phyloP scores from a whole-genome alignment of 2,888 invertebrate species.

The Apantesis nais region DNA sequence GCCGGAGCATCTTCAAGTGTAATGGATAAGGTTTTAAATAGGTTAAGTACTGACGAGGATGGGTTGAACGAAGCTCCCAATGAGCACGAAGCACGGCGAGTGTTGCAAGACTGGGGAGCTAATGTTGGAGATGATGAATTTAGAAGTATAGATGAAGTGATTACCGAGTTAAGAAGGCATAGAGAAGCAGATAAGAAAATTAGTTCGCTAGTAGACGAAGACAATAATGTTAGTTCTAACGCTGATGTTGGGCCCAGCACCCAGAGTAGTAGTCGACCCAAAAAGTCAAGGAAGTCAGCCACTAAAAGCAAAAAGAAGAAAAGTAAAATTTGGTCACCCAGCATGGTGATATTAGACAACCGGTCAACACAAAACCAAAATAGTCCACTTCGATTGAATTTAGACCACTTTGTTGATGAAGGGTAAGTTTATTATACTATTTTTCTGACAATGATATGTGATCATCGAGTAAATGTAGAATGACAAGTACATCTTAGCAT shows the following conservation, averaged over 20 bases:
- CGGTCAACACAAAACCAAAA: slow-evolving; percentile 63
- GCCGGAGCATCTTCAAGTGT: slow-evolving; percentile 67
- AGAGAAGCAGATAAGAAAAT: slow-evolving; percentile 63
- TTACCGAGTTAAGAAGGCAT: slow-evolving; percentile 68
- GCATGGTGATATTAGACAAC: slow-evolving; percentile 75
- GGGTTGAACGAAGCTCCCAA: slow-evolving; percentile 55
- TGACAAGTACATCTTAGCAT: too few relatives aligned
- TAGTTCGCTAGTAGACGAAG: slow-evolving; percentile 55
- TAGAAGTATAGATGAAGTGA: slow-evolving; percentile 70
- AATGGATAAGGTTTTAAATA: slow-evolving; percentile 60
- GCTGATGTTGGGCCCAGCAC: slow-evolving; percentile 53
- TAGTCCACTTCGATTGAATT: slow-evolving; percentile 71
- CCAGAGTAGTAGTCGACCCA: slow-evolving; percentile 61
- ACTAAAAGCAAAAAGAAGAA: slow-evolving; percentile 71
- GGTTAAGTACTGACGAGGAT: slow-evolving; percentile 64
- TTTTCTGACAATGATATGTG: not conserved
- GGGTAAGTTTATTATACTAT: slow-evolving; percentile 59
- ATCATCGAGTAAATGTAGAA: too few relatives aligned
- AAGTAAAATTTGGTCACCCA: slow-evolving; percentile 75
- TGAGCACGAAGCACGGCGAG: slow-evolving; percentile 54
- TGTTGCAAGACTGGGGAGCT: slow-evolving; percentile 64
- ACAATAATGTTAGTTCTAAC: slow-evolving; percentile 47
- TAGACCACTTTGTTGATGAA: slow-evolving; percentile 81
- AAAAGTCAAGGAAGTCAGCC: slow-evolving; percentile 61
- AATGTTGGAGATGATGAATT: slow-evolving; percentile 61